A percentile compares a stretch with the other conserved stretches of the same genome.
These are phyloP conservation scores for Sylvicapra grimmia DNA, from an alignment of 2,113 vertebrate genomes.

Conservation along the genomic window DNA sequence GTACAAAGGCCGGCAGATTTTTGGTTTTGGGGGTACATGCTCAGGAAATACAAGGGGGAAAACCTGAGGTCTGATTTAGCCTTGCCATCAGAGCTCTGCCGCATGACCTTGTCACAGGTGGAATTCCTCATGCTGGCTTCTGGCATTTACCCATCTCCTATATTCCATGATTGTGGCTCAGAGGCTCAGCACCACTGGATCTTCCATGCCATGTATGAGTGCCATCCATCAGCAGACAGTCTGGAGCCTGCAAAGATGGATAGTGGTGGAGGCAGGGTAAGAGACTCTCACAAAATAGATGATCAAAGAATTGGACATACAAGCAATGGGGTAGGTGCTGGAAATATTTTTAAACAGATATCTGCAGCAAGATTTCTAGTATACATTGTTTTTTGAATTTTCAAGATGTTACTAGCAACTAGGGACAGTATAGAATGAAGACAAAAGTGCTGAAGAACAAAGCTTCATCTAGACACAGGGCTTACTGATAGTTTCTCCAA, in stretches of 20 bases:
- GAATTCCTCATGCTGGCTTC: no score
- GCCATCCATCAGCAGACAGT: not conserved
- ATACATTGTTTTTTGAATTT: not conserved
- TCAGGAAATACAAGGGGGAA: no score
- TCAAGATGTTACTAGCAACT: not conserved
- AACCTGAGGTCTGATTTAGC: no score
- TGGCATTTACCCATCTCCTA: not conserved
- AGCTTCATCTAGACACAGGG: not conserved
- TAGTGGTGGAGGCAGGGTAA: not conserved
- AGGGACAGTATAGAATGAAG: not conserved
- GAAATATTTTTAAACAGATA: not conserved
- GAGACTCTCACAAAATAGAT: not conserved
- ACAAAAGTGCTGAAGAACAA: not conserved
- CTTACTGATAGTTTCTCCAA: not conserved
- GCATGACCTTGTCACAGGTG: no score
- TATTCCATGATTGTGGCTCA: no score
- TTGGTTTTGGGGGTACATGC: no score
- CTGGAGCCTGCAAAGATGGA: not conserved
- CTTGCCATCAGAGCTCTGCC: no score
- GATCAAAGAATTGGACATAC: not conserved
- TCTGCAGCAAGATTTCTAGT: not conserved
- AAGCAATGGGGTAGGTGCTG: not conserved
- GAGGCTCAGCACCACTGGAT: not conserved
- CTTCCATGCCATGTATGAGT: not conserved
- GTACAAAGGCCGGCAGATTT: no score